Percentiles rank a stretch among this genome's conserved stretches.
Conservation (phyloP, 2,888 invertebrate species). For the Eurois occulta region DNA sequence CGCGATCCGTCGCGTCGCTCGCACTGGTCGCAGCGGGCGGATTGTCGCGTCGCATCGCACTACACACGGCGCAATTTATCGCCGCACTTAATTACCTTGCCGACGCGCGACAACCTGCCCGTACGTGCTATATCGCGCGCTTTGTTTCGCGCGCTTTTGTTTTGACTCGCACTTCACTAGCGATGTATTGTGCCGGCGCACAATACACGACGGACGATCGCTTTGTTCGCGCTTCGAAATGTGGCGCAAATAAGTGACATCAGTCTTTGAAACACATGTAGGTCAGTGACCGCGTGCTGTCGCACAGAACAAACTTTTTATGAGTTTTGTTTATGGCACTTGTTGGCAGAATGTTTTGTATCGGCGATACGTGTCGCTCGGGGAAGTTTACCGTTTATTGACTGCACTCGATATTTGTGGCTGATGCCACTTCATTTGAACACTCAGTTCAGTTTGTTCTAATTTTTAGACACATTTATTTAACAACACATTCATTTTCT, state of each 20-base stretch:
- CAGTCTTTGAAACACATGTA: slow-evolving; percentile 60
- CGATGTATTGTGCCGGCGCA: slow-evolving; percentile 48
- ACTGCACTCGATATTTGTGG: slow-evolving; percentile 25
- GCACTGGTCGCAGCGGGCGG: background rate
- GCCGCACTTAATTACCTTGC: slow-evolving; percentile 68
- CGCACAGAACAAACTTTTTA: slow-evolving; percentile 62
- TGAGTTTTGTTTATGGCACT: slow-evolving; percentile 67
- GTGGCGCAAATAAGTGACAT: slow-evolving; percentile 56
- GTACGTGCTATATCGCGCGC: slow-evolving; percentile 46
- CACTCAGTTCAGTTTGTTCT: background rate
- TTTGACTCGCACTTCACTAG: slow-evolving; percentile 49
- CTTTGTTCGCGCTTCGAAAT: slow-evolving; percentile 44
- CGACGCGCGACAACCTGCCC: slow-evolving; percentile 21
- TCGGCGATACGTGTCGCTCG: slow-evolving; percentile 26
- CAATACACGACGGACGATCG: slow-evolving; percentile 10
- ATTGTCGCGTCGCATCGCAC: slow-evolving; percentile 17
- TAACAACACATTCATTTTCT: background rate
- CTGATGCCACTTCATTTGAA: slow-evolving; percentile 28
- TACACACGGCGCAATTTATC: slow-evolving; percentile 66
- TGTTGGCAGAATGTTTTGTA: slow-evolving; percentile 61
- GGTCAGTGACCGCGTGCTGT: slow-evolving; percentile 48
- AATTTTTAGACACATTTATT: background rate
- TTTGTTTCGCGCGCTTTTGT: slow-evolving; percentile 53
- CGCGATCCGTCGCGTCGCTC: slow-evolving; percentile 4
- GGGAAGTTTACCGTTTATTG: slow-evolving; percentile 37